phyloP scores from a whole-genome alignment of 2,113 vertebrate genomes.

The Hystrix cristata region DNA sequence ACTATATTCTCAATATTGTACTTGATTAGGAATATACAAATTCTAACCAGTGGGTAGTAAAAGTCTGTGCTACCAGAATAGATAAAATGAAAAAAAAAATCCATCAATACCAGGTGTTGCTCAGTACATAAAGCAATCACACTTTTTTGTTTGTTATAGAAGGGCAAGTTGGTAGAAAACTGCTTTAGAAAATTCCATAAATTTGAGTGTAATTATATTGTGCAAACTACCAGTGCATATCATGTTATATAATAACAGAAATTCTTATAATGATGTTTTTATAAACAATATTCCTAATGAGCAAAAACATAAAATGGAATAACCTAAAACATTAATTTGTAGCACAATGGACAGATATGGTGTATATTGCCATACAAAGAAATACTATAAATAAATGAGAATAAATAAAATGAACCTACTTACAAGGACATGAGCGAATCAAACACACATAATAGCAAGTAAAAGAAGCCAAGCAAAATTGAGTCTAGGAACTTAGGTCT shows the following conservation, averaged over 20 bases:
- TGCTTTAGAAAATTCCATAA: not conserved
- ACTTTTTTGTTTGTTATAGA: not conserved
- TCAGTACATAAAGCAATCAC: not conserved
- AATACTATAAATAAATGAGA: not conserved
- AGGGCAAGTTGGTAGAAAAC: not conserved
- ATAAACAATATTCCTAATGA: not conserved
- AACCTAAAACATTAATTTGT: not conserved
- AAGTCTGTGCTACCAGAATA: not conserved
- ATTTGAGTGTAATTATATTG: not conserved
- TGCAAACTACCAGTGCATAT: not conserved
- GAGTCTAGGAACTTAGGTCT: not conserved
- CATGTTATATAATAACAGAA: not conserved
- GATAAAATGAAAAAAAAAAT: not conserved
- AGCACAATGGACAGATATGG: not conserved
- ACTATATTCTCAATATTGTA: not conserved
- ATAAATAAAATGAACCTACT: not conserved
- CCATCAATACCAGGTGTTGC: not conserved
- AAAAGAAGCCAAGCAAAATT: not conserved
- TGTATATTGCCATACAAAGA: not conserved
- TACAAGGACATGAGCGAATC: not conserved
- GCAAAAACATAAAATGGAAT: not conserved
- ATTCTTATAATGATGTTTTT: not conserved
- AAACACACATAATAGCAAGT: not conserved
- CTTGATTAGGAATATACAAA: not conserved
- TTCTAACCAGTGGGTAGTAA: not conserved